Evolutionary conservation across 2,797 vertebrate species (phyloP).

Genomic region (Clarias pachynema): DNA sequence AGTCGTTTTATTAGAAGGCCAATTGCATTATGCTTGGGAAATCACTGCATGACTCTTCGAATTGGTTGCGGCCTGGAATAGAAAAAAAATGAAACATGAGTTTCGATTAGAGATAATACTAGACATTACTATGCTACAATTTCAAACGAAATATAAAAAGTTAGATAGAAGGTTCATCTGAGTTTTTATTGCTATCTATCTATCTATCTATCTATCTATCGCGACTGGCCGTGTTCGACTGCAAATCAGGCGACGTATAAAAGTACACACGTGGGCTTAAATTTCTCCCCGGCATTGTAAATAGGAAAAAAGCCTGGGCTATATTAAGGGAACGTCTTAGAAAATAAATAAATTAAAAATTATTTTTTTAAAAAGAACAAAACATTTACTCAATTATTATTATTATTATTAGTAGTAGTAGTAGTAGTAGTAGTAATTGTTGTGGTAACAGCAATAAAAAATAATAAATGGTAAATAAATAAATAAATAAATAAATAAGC

Average conservation of each 20-base stretch:
- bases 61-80: background rate
- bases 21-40: background rate
- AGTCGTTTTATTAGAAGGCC: background rate
- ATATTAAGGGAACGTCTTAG: background rate
- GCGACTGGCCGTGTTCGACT: background rate
- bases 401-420: background rate
- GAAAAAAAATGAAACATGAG: background rate
- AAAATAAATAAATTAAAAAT: background rate
- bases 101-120: background rate
- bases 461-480: background rate
- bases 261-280: background rate
- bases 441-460: background rate
- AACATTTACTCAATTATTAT: background rate
- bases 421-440: background rate
- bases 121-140: background rate
- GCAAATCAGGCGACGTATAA: background rate
- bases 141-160: background rate
- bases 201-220: too few species aligned
- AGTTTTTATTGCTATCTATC: background rate
- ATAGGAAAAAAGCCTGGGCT: too few species aligned
- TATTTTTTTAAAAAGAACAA: background rate
- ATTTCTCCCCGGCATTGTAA: background rate
- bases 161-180: background rate
- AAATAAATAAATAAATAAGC: background rate
- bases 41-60: background rate